Evolutionary conservation across 2,797 vertebrate species (phyloP), one percentile per base, ranked within the genome.

Genomic region (Ctenochaetus hawaiiensis): DNA sequence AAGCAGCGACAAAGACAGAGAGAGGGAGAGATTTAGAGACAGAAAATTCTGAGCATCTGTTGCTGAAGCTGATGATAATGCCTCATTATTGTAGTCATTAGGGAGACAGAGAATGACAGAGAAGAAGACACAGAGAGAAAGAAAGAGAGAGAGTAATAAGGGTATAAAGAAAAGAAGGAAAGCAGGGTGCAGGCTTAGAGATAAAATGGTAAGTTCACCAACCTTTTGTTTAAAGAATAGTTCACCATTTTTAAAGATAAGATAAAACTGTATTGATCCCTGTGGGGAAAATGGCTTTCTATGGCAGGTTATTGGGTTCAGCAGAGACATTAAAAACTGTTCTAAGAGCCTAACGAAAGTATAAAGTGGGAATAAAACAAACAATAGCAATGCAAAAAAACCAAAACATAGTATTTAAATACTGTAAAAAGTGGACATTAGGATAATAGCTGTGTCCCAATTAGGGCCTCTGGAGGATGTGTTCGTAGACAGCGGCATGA

Each of bases 21-120:
- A 44, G 16, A 67, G 67, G 45, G 52, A 77, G 53, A 75, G 68
- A 75, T 73, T 80, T 80, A 67, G 34, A 77, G 70, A 77, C 51
- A 0, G 61, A 77, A 72, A 71, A 84, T 84, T 87, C 65, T 0
- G 39, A 78, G 67, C 87, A 87, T 86, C 81, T 87, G 87, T 79
- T 84, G 76, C 75, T 1, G 51, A 81, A 77, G 80, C 67, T 60
- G 73, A 81, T 81, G 80, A 85, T 75, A 83, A 89, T 62, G 68
- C 51, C 73, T 85, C 81, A 78, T 87, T 84, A 85, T 74, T 80
- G 74, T 74, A 45, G 65, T 84, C 87, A 87, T 89, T 85, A 84
- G 77, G 59, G 67, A 80, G 58, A 59, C 58, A 45, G 39, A 49
- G 49, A 80, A 66, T 48, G 67, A 72, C 66, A 59, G 67, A 53